Conservation (phyloP, 2,797 vertebrate genomes). For the Rachycentron canadum region DNA sequence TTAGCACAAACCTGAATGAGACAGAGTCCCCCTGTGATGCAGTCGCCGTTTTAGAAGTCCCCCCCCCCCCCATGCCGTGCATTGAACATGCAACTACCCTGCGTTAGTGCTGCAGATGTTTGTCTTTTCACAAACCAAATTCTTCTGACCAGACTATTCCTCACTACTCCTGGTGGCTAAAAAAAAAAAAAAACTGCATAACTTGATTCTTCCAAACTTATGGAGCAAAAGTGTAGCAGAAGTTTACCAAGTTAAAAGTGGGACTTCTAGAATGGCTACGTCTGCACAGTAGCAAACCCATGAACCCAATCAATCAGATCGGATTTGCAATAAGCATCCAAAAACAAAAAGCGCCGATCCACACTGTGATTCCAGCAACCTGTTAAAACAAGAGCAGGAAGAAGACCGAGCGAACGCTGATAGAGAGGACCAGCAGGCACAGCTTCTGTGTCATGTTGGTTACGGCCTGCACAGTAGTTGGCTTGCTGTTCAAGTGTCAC, state of each 20-base stretch:
- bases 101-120: conserved; percentile 64
- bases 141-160: conserved; percentile 48
- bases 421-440: conserved; percentile 46
- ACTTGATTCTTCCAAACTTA: conserved; percentile 72
- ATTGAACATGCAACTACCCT: conserved; percentile 58
- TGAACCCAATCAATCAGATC: conserved; percentile 72
- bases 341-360: conserved; percentile 77
- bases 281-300: conserved; percentile 77
- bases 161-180: conserved; percentile 57
- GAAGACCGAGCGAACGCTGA: conserved; percentile 19
- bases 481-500: conserved; percentile 58
- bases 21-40: conserved; percentile 53
- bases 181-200: conserved; percentile 47
- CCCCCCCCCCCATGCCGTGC: not conserved
- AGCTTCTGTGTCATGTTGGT: conserved; percentile 41
- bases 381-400: conserved; percentile 41
- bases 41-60: conserved; percentile 70
- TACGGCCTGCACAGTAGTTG: conserved; percentile 55
- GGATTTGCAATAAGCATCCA: conserved; percentile 81
- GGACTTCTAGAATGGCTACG: conserved; percentile 72
- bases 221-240: conserved; percentile 78
- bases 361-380: conserved; percentile 85
- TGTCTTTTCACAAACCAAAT: conserved; percentile 62
- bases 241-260: conserved; percentile 47
- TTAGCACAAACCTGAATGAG: conserved; percentile 61